Evolutionary conservation across 2,113 vertebrate genomes (phyloP).

Genomic region (Ahaetulla prasina): DNA sequence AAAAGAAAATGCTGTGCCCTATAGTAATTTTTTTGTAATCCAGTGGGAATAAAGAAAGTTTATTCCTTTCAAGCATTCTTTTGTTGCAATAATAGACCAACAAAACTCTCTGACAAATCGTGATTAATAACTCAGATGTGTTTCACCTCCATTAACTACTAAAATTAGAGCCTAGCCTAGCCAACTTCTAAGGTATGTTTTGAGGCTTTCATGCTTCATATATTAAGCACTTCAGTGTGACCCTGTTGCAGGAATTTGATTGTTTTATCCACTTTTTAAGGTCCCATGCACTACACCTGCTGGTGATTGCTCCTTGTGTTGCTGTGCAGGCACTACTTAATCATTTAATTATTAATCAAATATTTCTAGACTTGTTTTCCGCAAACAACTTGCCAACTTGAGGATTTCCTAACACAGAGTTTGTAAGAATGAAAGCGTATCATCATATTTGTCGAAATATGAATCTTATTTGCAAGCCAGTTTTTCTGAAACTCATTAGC

Average conservation of each 20-base stretch:
- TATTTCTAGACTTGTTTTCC: not conserved
- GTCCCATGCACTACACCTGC: not conserved
- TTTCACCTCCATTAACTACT: not conserved
- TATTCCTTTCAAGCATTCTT: not conserved
- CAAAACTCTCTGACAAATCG: not conserved
- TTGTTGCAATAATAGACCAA: not conserved
- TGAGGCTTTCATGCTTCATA: not conserved
- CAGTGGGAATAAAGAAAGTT: not conserved
- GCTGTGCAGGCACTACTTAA: not conserved
- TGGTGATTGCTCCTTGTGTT: not conserved
- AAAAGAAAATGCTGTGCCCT: not conserved
- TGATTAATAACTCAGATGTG: not conserved
- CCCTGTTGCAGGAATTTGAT: not conserved
- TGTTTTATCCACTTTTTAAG: not conserved
- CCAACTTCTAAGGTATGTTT: not conserved
- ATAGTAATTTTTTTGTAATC: not conserved
- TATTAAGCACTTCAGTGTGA: not conserved
- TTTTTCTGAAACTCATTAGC: conserved; percentile 6
- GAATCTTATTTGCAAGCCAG: not conserved
- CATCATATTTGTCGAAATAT: not conserved
- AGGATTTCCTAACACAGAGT: not conserved
- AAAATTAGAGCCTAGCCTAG: not conserved
- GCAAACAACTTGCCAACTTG: not conserved
- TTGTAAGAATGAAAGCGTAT: not conserved
- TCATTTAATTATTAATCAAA: not conserved